phyloP scores from a whole-genome alignment of 1,140 invertebrate genomes.

The Drosophila sulfurigaster region DNA sequence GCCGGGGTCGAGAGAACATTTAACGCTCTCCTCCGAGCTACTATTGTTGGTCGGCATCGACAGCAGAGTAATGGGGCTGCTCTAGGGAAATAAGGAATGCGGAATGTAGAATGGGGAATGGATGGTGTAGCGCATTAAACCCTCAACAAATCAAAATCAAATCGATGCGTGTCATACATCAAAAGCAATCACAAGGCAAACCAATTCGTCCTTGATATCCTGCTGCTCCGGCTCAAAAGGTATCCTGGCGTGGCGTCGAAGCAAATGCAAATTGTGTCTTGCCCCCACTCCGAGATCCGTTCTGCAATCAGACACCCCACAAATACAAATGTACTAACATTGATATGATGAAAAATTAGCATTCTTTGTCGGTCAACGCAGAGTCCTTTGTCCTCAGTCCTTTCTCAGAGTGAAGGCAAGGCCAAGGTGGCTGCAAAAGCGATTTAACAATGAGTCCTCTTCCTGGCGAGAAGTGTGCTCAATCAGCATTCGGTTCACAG shows the following conservation, averaged over 20 bases:
- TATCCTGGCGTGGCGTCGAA: conserved; percentile 3
- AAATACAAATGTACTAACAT: conserved; percentile 10
- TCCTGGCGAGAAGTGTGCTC: neutral
- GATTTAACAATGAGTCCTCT: neutral
- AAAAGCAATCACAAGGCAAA: conserved; percentile 46
- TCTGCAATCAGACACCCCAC: conserved; percentile 6
- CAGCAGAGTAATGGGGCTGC: conserved; percentile 12
- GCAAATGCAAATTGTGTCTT: conserved; percentile 57
- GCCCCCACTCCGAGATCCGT: neutral
- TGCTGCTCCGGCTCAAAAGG: neutral
- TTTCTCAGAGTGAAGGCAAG: conserved; percentile 3
- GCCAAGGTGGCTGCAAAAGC: neutral
- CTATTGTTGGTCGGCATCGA: neutral
- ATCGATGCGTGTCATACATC: conserved; percentile 47
- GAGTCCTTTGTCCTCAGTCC: neutral
- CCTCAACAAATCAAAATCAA: conserved; percentile 30
- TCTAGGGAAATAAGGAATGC: neutral
- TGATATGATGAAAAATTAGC: conserved; percentile 10
- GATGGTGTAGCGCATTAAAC: conserved; percentile 6
- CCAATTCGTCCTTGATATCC: conserved; percentile 15
- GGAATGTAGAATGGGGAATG: neutral
- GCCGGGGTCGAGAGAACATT: conserved; percentile 3
- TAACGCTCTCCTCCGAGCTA: conserved; percentile 2
- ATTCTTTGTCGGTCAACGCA: conserved; percentile 5
- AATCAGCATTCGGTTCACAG: conserved; percentile 2